phyloP scores from a whole-genome alignment of 2,113 vertebrate genomes.

The Lophotis ruficrista region DNA sequence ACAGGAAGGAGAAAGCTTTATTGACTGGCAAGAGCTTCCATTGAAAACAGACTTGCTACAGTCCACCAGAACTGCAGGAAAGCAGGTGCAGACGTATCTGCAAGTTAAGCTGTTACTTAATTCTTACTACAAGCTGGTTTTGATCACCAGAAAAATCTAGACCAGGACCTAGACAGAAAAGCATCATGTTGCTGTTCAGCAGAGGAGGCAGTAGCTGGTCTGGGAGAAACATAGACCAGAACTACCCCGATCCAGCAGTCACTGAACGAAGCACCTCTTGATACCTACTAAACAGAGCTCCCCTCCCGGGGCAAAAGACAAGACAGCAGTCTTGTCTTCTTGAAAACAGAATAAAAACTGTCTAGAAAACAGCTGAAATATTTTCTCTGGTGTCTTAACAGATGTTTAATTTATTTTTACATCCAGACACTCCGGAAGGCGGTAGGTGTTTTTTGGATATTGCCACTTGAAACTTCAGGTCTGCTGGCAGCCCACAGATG shows the following conservation, averaged over 20 bases:
- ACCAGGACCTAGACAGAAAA: not conserved
- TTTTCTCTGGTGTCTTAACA: not conserved
- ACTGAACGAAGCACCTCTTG: not conserved
- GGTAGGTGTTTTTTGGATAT: not conserved
- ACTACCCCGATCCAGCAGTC: not conserved
- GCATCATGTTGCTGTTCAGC: not conserved
- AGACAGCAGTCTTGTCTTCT: not conserved
- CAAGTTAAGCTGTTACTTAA: not conserved
- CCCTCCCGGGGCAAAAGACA: not conserved
- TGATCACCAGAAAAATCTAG: not conserved
- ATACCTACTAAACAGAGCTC: not conserved
- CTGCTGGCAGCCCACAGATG: not conserved
- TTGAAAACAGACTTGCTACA: not conserved
- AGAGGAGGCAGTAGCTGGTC: not conserved
- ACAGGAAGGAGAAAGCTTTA: not conserved
- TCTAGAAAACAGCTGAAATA: not conserved
- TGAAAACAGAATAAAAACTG: not conserved
- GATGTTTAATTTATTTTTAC: not conserved
- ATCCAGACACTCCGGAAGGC: not conserved
- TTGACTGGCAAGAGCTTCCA: not conserved
- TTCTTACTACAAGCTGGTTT: not conserved
- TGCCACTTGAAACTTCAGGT: slow-evolving; percentile 20
- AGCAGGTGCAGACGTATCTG: not conserved
- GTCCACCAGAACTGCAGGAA: not conserved
- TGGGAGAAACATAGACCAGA: not conserved